Conservation (phyloP, 2,797 vertebrate genomes). For the Molossus molossus region DNA sequence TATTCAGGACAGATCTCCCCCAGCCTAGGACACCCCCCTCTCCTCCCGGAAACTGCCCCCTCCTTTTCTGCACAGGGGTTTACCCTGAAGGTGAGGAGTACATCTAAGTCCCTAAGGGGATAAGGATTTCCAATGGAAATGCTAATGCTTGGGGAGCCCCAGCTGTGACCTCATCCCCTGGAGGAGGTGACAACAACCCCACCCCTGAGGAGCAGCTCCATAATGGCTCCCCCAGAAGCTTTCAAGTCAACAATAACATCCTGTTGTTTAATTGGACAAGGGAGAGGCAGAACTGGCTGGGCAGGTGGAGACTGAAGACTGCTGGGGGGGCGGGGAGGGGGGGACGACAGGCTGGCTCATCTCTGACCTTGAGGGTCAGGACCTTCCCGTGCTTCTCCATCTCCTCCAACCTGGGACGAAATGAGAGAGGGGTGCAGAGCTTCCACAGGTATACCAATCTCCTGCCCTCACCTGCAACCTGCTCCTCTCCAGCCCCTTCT, state of each 20-base stretch:
- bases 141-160: constrained; percentile 76
- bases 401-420: neutral
- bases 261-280: constrained; percentile 72
- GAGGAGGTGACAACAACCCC: constrained; percentile 67
- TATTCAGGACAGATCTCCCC: neutral
- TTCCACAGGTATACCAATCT: neutral
- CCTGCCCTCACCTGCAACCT: neutral
- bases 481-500: neutral
- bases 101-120: constrained; percentile 43
- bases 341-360: neutral
- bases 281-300: constrained; percentile 38
- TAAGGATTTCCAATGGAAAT: constrained; percentile 86
- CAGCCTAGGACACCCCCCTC: constrained; percentile 32
- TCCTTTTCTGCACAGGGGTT: constrained; percentile 17
- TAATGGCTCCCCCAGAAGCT: constrained; percentile 71
- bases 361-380: neutral
- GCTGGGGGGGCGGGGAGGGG: neutral
- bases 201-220: constrained; percentile 41
- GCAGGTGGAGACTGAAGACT: constrained; percentile 1
- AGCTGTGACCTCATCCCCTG: constrained; percentile 78
- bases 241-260: constrained; percentile 82
- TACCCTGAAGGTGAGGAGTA: constrained; percentile 71
- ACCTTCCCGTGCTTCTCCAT: neutral
- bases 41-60: neutral
- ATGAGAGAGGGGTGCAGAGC: neutral